Conservation (phyloP, 2,797 vertebrate species). For the Myotis myotis region DNA sequence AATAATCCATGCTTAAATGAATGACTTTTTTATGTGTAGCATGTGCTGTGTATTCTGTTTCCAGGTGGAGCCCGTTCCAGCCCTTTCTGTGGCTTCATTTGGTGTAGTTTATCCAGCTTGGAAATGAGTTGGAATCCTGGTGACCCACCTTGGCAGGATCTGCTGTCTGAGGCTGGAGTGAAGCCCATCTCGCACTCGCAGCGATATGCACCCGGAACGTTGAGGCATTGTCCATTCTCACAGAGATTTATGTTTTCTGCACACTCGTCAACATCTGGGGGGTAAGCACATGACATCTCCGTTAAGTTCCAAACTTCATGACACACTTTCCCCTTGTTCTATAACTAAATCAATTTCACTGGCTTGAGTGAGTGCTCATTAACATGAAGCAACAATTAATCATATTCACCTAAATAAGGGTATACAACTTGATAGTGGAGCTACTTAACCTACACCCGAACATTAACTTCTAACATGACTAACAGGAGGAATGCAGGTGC, state of each 20-base stretch:
- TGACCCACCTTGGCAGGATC: slow-evolving; percentile 88
- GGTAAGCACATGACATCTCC: slow-evolving; percentile 42
- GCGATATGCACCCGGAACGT: slow-evolving; percentile 86
- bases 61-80: slow-evolving; percentile 60
- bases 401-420: background rate
- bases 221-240: slow-evolving; percentile 90
- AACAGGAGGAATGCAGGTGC: background rate
- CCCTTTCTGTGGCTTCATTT: slow-evolving; percentile 65
- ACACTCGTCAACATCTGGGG: slow-evolving; percentile 89
- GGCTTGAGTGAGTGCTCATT: background rate
- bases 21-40: slow-evolving; percentile 59
- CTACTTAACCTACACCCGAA: background rate
- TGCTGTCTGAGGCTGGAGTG: slow-evolving; percentile 84
- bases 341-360: background rate
- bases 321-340: background rate
- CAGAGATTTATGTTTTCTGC: slow-evolving; percentile 87
- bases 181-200: slow-evolving; percentile 93
- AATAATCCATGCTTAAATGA: slow-evolving; percentile 62
- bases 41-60: slow-evolving; percentile 58
- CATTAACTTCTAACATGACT: background rate
- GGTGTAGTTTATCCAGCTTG: slow-evolving; percentile 50
- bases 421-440: background rate
- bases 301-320: background rate
- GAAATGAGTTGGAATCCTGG: slow-evolving; percentile 33
- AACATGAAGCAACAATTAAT: background rate